Base-by-base conservation (phyloP, 37 sponge, comb jelly and placozoan genomes). In the Theonella swinhoei region DNA sequence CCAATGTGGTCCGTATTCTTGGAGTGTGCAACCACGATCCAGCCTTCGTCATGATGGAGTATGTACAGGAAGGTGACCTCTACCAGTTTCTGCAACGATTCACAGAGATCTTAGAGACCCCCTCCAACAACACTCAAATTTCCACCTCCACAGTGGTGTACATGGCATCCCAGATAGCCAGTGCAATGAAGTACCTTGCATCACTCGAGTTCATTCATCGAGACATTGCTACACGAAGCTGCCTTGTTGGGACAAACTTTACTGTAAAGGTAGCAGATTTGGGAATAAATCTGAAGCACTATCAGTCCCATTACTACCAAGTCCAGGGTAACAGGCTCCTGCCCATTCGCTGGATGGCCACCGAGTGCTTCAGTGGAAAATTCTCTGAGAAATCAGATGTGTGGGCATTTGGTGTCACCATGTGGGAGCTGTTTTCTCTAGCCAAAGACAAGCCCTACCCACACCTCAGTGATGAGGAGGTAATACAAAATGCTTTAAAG, bases 11-110 rank as follows among this genome's bases (percentile, higher is more conserved):
- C 19, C 73, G 80, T 2, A 80, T 89, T 22, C 80, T 89, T 29
- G 89, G 83, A 28, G 62, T 89, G 17, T 68, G 79, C 43, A n/a
- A 59, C 25, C 31, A 83, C 29, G 72, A 54, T 0, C 34, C 68
- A 19, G 68, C 75, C 3, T 92, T 92, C 88, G 84, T 92, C 32
- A 68, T 94, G 42, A 94, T 94, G 90, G 94, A 94, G 81, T 92
- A 92, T 74, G 83, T 92, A 86, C 83, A 83, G 42, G 33, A 83
- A 70, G 83, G 83, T 38, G 83, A 83, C 43, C 65, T 83, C 34
- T 73, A 83, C 42, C 74, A 83, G 66, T 62, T 38, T 42, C 67
- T 83, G 0, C 8, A 59, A 8, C 47, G 41, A 40, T 70, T 72
- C 37, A 41, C 68, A 4, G 65, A 63, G 14, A 32, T 76, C 23